Percentiles rank a stretch among this genome's conserved stretches.
Evolutionary conservation across 2,888 invertebrate species (phyloP).

Genomic region (Conomelus anceps): DNA sequence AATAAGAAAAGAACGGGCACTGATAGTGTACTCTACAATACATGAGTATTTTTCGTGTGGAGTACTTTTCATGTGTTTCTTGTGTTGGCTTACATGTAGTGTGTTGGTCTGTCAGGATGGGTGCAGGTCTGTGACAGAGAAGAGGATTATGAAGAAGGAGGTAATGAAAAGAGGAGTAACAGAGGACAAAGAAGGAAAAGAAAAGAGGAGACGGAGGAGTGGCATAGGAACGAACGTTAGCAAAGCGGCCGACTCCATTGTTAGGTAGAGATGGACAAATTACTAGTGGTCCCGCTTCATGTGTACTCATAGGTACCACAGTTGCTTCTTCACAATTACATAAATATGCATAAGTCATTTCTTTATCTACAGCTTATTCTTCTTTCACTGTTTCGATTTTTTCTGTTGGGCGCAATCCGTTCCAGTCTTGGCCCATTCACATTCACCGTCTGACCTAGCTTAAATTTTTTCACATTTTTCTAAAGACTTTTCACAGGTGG

Average conservation of each 20-base stretch:
- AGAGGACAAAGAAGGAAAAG: neutral
- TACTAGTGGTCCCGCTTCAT: neutral
- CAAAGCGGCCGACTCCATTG: neutral
- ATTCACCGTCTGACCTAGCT: slow-evolving; percentile 4
- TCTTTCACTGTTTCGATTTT: too few relatives aligned
- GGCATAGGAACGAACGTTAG: too few relatives aligned
- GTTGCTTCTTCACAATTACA: neutral
- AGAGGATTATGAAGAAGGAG: neutral
- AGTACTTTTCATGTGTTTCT: neutral
- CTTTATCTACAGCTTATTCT: neutral
- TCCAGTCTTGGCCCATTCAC: neutral
- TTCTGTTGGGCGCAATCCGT: slow-evolving; percentile 2
- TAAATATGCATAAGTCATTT: neutral
- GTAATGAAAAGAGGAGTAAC: neutral
- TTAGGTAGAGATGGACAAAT: neutral
- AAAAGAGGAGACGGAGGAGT: neutral
- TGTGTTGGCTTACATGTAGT: too few relatives aligned
- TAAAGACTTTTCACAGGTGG: neutral
- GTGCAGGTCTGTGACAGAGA: too few relatives aligned
- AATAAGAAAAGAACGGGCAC: neutral
- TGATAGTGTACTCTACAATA: neutral
- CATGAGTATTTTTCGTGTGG: neutral
- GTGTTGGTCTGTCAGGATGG: too few relatives aligned
- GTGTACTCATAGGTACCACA: neutral
- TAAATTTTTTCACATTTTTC: neutral